Base-by-base conservation (phyloP, 2,797 vertebrate species). In the Alcedo atthis region DNA sequence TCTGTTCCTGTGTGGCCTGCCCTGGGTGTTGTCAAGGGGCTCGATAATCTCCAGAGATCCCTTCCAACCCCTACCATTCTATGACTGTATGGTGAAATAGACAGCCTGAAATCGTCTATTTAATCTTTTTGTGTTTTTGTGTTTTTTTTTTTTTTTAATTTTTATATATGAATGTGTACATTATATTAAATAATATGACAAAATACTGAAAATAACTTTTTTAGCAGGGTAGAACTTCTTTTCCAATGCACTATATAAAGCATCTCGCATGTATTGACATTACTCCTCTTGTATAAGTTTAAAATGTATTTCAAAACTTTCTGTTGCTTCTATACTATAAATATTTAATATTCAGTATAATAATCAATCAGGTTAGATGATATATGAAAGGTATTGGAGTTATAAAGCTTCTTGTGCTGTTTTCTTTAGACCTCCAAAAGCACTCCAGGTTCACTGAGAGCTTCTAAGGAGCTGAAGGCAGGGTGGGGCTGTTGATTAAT, bases 311-410 rank as follows among this genome's bases (percentile, higher is more conserved):
- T 95, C 78, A 87, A 75, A 90, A 58, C 58, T 79, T 88, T 78
- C 68, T 86, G 48, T 28, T 85, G 71, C 82, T 95, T 93, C 92
- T 82, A 89, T 54, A 33, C 26, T 81, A 97, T 97, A 95, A 97
- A 97, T 97, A 95, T 95, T 98, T 98, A 95, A 97, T 97, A 90
- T 64, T 95, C 28, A 81, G 59, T 81, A 91, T 97, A 94, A 69
- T 77, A 79, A 94, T 97, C 96, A 82, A 83, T 97, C 95, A 95
- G 61, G 14, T 66, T 69, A 48, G 15, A 81, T 80, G 80, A 93
- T 93, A 77, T 89, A 42, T 92, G 82, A 85, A 85, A 81, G 85
- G 54, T 89, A 91, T 62, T 19, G 30, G 76, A 81, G 86, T 84
- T 96, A 94, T 40, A 97, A 97, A 97, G 77, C 94, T 18, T 73